Conservation (phyloP, 2,888 invertebrate genomes). For the Oasisia sp. region DNA sequence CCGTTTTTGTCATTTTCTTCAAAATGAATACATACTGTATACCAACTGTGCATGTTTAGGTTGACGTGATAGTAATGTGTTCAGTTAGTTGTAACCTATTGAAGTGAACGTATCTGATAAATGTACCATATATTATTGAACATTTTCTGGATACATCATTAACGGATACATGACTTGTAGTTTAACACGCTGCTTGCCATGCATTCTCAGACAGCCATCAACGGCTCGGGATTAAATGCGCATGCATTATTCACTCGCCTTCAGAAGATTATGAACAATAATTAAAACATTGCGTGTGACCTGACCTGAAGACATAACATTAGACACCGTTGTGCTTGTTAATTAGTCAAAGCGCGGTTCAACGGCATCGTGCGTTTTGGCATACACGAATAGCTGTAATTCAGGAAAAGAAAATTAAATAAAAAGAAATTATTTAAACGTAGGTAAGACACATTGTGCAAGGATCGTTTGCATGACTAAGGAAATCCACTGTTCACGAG, state of each 20-base stretch:
- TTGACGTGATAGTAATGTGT: no score
- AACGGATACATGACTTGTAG: not conserved
- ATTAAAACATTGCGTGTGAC: not conserved
- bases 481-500: no score
- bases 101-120: no score
- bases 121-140: no score
- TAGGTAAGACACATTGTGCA: not conserved
- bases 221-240: not conserved
- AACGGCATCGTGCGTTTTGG: not conserved
- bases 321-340: not conserved
- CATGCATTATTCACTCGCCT: not conserved
- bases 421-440: not conserved
- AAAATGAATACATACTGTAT: no score
- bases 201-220: not conserved
- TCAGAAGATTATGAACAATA: not conserved
- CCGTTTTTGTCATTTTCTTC: no score
- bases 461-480: not conserved
- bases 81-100: no score
- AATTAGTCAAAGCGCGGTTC: not conserved
- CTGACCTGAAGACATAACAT: not conserved
- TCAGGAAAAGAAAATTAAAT: not conserved
- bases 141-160: no score
- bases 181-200: not conserved
- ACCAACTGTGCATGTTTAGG: no score
- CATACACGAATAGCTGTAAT: not conserved